Percentiles rank a stretch among this genome's conserved stretches.
Evolutionary conservation across 2,113 vertebrate genomes (phyloP).

Genomic region (Salminus brasiliensis): DNA sequence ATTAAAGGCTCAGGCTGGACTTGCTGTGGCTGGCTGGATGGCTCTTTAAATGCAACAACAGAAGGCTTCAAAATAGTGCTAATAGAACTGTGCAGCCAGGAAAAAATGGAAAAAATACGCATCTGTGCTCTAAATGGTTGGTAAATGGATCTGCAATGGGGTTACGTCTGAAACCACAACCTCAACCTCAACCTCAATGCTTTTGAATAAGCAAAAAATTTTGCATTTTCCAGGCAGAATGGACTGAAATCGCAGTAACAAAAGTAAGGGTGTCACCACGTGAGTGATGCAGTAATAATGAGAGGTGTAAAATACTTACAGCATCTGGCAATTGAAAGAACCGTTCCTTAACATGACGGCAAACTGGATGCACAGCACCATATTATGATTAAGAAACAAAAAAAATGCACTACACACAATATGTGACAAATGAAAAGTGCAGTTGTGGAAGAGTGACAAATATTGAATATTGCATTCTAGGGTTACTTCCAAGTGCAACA

Average conservation of each 20-base stretch:
- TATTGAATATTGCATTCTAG: too few species aligned
- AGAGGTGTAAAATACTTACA: not conserved
- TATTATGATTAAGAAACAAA: too few species aligned
- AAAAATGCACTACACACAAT: not conserved
- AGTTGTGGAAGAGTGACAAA: not conserved
- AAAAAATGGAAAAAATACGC: not conserved
- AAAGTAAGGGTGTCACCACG: not conserved
- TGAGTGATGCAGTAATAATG: not conserved
- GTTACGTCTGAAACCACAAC: too few species aligned
- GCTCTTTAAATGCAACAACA: not conserved
- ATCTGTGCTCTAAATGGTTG: too few species aligned
- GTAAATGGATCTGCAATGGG: too few species aligned
- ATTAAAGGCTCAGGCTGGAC: slow-evolving; percentile 5
- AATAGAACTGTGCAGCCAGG: not conserved
- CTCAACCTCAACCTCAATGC: not conserved
- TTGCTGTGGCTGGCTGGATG: not conserved
- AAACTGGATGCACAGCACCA: not conserved
- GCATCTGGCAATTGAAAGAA: not conserved
- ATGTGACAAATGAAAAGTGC: not conserved
- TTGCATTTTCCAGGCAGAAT: too few species aligned
- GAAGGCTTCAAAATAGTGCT: not conserved
- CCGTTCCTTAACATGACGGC: not conserved
- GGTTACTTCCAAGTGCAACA: too few species aligned
- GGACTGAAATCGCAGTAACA: not conserved
- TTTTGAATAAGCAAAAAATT: too few species aligned